Base-by-base conservation (phyloP, 2,113 vertebrate species). In the Gulo gulo region DNA sequence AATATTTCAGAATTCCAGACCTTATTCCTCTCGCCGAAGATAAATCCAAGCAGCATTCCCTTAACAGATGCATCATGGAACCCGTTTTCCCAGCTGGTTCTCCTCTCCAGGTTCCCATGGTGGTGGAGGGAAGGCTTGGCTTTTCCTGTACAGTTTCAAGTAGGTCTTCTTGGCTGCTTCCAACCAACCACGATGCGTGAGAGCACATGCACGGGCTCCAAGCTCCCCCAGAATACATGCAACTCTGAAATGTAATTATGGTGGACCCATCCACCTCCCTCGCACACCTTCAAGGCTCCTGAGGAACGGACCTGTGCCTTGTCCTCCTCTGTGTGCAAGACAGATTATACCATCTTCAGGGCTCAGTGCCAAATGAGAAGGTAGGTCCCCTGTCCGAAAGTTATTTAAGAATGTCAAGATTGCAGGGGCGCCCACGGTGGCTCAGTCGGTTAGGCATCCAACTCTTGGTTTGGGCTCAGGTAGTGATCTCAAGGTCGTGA, bases 1-100 rank as follows among this genome's bases (percentile, higher is more conserved):
- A 23, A 34, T 88, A 94, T 97, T 98, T 98, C 97, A 98, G 96
- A 98, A 98, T 96, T 97, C 96, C 93, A 97, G 96, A 96, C 94
- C 93, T 97, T 92, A 84, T 65, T 98, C 93, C 23, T 67, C 55
- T 67, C 0, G 9, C 80, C n/a, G 74, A 94, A 97, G 98, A 98
- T 42, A 79, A 82, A 71, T 5, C 76, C 45, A 13, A 57, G 47
- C 79, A 39, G 34, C 24, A 16, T 63, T 50, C 79, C 69, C 39
- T 71, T 59, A 9, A 31, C 14, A 31, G 24, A 69, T 14, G 59
- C n/a, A 59, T 61, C 88, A 21, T 2, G 84, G 42, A 85, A 57
- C 36, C 71, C 7, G 4, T 42, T 15, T 47, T 55, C n/a, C 52
- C 42, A 2, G 31, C 18, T 2, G 7, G 55, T 6, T 80, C 29